Conservation (phyloP, 2,888 invertebrate species). For the Theodoxus fluviatilis region DNA sequence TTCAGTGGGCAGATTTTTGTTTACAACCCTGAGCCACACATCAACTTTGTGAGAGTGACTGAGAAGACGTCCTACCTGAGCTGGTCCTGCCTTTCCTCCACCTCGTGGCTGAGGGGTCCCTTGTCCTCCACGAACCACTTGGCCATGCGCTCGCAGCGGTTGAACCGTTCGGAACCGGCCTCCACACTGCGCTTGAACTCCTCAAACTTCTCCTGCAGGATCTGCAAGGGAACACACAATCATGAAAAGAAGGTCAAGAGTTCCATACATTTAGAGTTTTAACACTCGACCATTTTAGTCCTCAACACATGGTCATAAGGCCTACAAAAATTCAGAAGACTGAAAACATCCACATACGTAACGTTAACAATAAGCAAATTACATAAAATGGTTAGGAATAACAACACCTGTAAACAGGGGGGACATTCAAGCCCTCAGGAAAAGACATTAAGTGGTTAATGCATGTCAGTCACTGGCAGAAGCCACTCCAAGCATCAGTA, state of each 20-base stretch:
- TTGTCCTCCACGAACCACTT: constrained; percentile 72
- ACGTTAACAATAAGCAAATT: too few relatives aligned
- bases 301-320: neutral
- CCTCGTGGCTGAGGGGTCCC: constrained; percentile 83
- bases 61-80: constrained; percentile 72
- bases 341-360: neutral
- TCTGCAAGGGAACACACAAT: constrained; percentile 55
- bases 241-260: neutral
- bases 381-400: too few relatives aligned
- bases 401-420: too few relatives aligned
- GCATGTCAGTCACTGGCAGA: too few relatives aligned
- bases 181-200: constrained; percentile 82
- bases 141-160: constrained; percentile 70
- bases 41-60: too few relatives aligned
- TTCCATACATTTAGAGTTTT: neutral
- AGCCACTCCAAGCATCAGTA: too few relatives aligned
- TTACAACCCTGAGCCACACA: too few relatives aligned
- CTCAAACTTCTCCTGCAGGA: constrained; percentile 85
- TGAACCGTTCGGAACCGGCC: constrained; percentile 86
- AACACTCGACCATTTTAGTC: neutral
- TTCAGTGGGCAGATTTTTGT: too few relatives aligned
- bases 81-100: constrained; percentile 85
- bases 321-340: neutral
- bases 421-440: too few relatives aligned
- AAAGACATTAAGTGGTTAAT: too few relatives aligned